A percentile compares a stretch with the other conserved stretches of the same genome.
Conservation (phyloP, 2,113 vertebrate genomes). For the Riparia riparia region DNA sequence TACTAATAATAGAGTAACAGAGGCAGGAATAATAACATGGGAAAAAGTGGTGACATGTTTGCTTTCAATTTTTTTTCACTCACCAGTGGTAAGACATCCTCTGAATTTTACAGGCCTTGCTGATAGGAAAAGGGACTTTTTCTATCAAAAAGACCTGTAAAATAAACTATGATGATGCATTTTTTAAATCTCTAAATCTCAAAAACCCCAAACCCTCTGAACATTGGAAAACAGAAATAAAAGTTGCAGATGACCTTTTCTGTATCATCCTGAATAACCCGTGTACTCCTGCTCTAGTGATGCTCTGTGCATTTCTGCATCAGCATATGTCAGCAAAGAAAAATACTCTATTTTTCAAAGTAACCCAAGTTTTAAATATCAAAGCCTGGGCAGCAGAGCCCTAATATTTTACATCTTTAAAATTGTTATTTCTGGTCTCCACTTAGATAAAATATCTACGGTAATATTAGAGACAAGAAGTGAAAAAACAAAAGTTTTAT, state of each 20-base stretch:
- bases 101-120: background rate
- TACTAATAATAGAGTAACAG: background rate
- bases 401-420: background rate
- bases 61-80: background rate
- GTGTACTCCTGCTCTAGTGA: background rate
- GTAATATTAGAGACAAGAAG: background rate
- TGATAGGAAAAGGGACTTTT: background rate
- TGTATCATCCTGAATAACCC: background rate
- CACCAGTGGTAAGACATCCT: background rate
- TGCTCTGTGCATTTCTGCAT: background rate
- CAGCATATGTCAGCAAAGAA: rapidly evolving
- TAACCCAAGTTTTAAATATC: background rate
- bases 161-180: background rate
- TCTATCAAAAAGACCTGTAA: background rate
- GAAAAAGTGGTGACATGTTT: background rate
- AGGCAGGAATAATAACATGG: background rate
- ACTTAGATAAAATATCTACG: background rate
- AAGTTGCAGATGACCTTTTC: background rate
- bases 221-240: background rate
- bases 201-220: background rate
- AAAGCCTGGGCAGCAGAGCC: background rate
- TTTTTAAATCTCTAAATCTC: background rate
- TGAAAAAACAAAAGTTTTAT: background rate
- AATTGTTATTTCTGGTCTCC: background rate
- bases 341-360: background rate